Evolutionary conservation across 2,113 vertebrate genomes (phyloP).

Genomic region (Mus musculus): DNA sequence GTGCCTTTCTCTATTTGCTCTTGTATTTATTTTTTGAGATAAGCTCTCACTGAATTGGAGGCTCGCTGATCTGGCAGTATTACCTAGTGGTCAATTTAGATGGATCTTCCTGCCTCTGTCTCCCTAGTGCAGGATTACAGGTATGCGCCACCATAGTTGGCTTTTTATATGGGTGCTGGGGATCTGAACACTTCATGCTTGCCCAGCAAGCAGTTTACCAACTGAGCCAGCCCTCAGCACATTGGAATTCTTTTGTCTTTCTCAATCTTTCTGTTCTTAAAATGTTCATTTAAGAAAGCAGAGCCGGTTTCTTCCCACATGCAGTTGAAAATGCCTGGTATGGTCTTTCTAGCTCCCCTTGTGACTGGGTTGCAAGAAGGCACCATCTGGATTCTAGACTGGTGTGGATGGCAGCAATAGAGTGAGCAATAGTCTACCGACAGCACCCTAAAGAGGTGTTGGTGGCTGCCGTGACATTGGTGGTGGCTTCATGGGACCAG

Average conservation of each 20-base stretch:
- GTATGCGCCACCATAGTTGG: background rate
- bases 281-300: background rate
- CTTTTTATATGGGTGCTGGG: background rate
- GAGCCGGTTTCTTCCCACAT: background rate
- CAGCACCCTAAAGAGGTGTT: background rate
- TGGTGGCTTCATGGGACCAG: background rate
- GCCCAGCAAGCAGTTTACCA: background rate
- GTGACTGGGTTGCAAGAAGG: background rate
- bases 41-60: too few relatives aligned
- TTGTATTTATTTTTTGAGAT: background rate
- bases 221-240: background rate
- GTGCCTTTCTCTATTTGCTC: background rate
- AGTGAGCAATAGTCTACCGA: background rate
- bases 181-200: background rate
- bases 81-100: background rate
- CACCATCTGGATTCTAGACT: background rate
- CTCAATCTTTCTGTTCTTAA: background rate
- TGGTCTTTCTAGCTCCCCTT: background rate
- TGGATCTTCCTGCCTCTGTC: background rate
- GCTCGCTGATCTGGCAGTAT: background rate
- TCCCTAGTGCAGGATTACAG: background rate
- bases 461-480: too few relatives aligned
- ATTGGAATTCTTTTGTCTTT: background rate
- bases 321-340: background rate
- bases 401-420: rapidly evolving